Evolutionary conservation across 53 echinoderm and acorn worm genomes (phyloP), one percentile per base, ranked within the genome.

Genomic region (Temnopleurus reevesii): DNA sequence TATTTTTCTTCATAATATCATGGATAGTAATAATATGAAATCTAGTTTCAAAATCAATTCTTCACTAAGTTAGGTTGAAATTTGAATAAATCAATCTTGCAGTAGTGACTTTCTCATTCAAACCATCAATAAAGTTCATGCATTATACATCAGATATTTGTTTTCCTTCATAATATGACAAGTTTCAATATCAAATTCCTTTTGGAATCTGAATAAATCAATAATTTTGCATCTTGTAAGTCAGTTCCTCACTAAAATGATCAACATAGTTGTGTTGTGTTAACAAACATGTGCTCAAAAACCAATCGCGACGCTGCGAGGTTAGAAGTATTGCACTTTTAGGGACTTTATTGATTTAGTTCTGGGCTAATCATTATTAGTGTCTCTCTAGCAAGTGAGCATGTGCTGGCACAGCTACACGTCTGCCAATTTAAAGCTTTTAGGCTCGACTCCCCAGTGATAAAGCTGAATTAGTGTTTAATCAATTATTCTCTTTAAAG

Each of bases 11-110:
- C n/a, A n/a, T n/a, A n/a, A n/a, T n/a, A n/a, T n/a, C n/a, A n/a
- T n/a, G n/a, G n/a, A n/a, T n/a, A n/a, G n/a, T n/a, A 7, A 41
- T 66, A 66, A 66, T 71, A 71, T 41, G 8, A 41, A n/a, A 21
- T 41, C 71, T 71, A n/a, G 19, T 71, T 63, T 18, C 41, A 71
- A 36, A 41, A 41, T 49, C 15, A 15, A 49, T 49, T 15, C 49
- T 12, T 71, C 71, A n/a, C 23, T 41, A 71, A 63, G 36, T 8
- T 8, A 71, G 18, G 8, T 71, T 23, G n/a, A n/a, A n/a, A n/a
- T 71, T 41, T 41, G 71, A 43, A 36, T 43, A 71, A 71, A 71
- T 71, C 71, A 71, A 71, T 38, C n/a, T n/a, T n/a, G n/a, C n/a
- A n/a, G n/a, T n/a, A n/a, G n/a, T n/a, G n/a, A n/a, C n/a, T n/a